phyloP scores from a whole-genome alignment of 2,888 invertebrate genomes.

The Eristalis pertinax region DNA sequence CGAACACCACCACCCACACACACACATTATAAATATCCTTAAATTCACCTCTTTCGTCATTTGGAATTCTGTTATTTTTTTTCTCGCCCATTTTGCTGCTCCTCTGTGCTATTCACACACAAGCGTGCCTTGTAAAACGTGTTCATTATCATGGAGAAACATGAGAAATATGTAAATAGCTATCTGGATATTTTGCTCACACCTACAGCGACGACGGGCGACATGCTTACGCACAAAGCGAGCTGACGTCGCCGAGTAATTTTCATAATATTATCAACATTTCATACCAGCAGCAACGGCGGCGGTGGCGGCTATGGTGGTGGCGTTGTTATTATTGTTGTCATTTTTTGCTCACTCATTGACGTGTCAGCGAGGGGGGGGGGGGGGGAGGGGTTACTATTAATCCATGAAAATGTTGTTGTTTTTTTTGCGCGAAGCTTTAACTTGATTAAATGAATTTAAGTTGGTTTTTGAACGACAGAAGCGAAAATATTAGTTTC shows the following conservation, averaged over 20 bases:
- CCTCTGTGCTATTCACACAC: neutral
- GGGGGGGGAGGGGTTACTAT: neutral
- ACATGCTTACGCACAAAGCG: neutral
- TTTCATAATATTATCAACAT: constrained; percentile 5
- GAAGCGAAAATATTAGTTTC: neutral
- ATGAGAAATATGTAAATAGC: constrained; percentile 5
- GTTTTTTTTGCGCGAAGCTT: neutral
- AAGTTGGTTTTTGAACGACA: neutral
- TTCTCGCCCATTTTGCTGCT: neutral
- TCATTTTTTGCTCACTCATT: neutral
- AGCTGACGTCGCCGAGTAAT: neutral
- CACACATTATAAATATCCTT: neutral
- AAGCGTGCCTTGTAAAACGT: neutral
- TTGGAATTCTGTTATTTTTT: neutral
- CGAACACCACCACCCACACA: neutral
- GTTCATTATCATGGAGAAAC: neutral
- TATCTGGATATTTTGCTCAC: neutral
- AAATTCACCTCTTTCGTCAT: neutral
- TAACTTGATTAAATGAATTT: constrained; percentile 13
- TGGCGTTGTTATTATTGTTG: neutral
- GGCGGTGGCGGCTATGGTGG: too few species aligned
- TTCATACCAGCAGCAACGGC: neutral
- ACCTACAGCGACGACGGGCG: neutral
- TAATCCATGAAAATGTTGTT: neutral
- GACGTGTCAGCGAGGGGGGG: neutral